These are phyloP conservation scores for Sarcophaga bullata DNA, from an alignment of 1,140 invertebrate species.

Conservation along the genomic window DNA sequence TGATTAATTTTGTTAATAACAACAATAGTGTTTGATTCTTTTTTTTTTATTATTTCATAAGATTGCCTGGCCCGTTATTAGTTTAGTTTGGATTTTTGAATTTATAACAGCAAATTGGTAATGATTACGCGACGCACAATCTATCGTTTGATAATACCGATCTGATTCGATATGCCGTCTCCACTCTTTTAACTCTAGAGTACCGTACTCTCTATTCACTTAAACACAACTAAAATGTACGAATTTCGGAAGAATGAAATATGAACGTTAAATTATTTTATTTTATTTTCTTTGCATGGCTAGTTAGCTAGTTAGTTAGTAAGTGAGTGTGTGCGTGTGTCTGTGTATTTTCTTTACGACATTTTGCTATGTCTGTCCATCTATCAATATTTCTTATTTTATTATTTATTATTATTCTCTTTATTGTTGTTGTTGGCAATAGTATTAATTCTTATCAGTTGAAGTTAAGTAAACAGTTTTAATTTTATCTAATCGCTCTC, in stretches of 20 bases:
- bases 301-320: too few relatives aligned
- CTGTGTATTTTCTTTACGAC: neutral
- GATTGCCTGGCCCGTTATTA: too few relatives aligned
- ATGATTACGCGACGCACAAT: too few relatives aligned
- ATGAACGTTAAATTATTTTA: neutral
- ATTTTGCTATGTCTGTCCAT: neutral
- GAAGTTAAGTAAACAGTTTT: neutral
- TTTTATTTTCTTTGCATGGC: neutral
- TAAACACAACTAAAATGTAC: neutral
- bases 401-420: neutral
- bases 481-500: conserved; percentile 6
- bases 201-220: neutral
- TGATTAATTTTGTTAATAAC: neutral
- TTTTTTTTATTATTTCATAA: too few relatives aligned
- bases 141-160: too few relatives aligned
- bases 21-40: too few relatives aligned
- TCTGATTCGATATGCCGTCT: neutral
- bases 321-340: neutral
- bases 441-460: neutral
- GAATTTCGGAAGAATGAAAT: neutral
- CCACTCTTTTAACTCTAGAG: too few relatives aligned
- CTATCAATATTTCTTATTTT: neutral
- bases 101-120: too few relatives aligned
- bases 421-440: neutral
- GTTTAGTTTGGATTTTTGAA: too few relatives aligned